Percentiles rank a stretch among this genome's conserved stretches.
Evolutionary conservation across 2,888 invertebrate genomes (phyloP).

Genomic region (Campoletis raptor): DNA sequence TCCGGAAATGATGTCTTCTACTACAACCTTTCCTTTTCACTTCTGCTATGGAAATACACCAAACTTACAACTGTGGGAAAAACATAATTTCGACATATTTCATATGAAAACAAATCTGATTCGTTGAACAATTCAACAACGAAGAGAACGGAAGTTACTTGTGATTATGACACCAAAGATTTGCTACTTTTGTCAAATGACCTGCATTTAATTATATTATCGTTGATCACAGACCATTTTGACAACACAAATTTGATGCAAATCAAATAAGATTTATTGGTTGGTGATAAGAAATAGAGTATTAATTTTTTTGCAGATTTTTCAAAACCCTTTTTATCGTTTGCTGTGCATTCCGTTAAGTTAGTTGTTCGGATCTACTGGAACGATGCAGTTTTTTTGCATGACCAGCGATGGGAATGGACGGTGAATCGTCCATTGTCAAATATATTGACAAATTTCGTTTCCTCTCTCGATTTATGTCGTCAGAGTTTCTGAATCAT

Average conservation of each 20-base stretch:
- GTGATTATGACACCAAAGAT: background rate
- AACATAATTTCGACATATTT: background rate
- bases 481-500: no score
- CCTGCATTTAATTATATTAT: background rate
- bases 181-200: background rate
- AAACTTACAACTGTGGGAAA: background rate
- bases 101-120: background rate
- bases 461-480: no score
- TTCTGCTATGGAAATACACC: background rate
- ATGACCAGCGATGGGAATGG: no score
- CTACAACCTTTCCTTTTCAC: slow-evolving; percentile 3
- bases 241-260: background rate
- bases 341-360: no score
- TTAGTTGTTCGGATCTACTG: no score
- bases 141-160: background rate
- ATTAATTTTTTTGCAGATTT: no score
- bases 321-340: no score
- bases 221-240: background rate
- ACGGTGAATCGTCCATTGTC: no score
- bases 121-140: background rate
- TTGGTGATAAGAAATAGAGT: no score
- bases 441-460: no score
- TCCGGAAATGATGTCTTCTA: slow-evolving; percentile 33
- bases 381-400: no score
- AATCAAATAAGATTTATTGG: background rate